phyloP scores from a whole-genome alignment of 2,888 invertebrate species.

The Clanis bilineata region DNA sequence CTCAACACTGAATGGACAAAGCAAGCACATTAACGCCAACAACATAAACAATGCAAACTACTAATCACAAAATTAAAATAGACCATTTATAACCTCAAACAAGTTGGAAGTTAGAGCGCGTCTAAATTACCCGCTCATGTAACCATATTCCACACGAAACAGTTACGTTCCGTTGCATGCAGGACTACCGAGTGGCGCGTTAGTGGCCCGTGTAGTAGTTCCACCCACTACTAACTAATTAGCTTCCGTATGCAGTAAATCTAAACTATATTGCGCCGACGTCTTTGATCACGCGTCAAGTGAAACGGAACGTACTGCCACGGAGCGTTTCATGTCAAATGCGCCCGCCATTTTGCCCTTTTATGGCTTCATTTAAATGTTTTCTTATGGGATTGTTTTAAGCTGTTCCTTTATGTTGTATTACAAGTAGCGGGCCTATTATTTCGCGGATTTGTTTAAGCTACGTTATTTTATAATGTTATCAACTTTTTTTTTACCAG shows the following conservation, averaged over 20 bases:
- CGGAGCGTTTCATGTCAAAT: conserved; percentile 72
- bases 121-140: conserved; percentile 31
- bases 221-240: conserved; percentile 66
- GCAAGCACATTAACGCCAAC: background rate
- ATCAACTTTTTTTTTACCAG: no score
- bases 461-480: no score
- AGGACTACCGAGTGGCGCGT: conserved; percentile 42
- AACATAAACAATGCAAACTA: background rate
- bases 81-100: conserved; percentile 21
- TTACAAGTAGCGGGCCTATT: background rate
- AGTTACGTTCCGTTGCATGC: conserved; percentile 58
- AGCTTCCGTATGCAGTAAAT: conserved; percentile 79
- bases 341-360: conserved; percentile 51
- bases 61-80: conserved; percentile 15
- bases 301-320: conserved; percentile 67
- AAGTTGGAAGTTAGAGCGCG: conserved; percentile 17
- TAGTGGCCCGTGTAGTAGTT: conserved; percentile 53
- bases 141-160: conserved; percentile 43
- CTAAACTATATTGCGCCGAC: conserved; percentile 60
- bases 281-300: conserved; percentile 71
- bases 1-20: background rate
- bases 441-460: background rate
- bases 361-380: conserved; percentile 35
- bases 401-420: background rate
- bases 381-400: background rate